Base-by-base conservation (phyloP, 1,140 invertebrate species). In the Hypothenemus hampei region DNA sequence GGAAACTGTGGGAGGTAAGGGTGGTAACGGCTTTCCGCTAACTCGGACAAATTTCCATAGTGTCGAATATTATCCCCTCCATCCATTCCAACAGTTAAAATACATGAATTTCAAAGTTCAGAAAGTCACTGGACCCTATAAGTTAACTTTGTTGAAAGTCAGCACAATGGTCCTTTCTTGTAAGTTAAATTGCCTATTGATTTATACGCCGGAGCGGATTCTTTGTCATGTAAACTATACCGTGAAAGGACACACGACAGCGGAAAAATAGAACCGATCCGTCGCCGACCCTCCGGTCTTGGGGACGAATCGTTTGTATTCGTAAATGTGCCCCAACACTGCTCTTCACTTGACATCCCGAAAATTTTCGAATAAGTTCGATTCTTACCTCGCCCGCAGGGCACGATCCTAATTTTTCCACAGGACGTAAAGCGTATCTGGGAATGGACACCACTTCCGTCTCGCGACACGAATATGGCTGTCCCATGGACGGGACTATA, bases 331-430 rank as follows among this genome's bases (percentile, higher is more conserved):
- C n/a, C n/a, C n/a, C n/a, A n/a, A n/a, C n/a, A n/a, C n/a, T n/a
- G n/a, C n/a, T n/a, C n/a, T n/a, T n/a, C n/a, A n/a, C n/a, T n/a
- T n/a, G n/a, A n/a, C n/a, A n/a, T n/a, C n/a, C n/a, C n/a, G n/a
- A n/a, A n/a, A n/a, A n/a, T n/a, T n/a, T n/a, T n/a, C n/a, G n/a
- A n/a, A n/a, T n/a, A n/a, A 31, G 26, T 31, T 1, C 4, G 11
- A 39, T 39, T 19, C 55, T 66, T 73, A 88, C 85, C 76, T 88
- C 86, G 68, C 86, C 86, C 58, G 84, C 81, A 65, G 84, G 82
- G 61, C 85, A 83, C 50, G 82, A 78, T 37, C 86, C 86, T 35
- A 89, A 73, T 66, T 82, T 84, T 67, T 87, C 83, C 49, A 86
- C 72, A 53, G 83, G 80, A 57, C 79, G 74, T 23, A 89, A 73